A percentile compares a stretch with the other conserved stretches of the same genome.
These are phyloP conservation scores for Umimayanthus chanpuru DNA, from an alignment of 92 coral and sea anemone species.

Conservation along the genomic window DNA sequence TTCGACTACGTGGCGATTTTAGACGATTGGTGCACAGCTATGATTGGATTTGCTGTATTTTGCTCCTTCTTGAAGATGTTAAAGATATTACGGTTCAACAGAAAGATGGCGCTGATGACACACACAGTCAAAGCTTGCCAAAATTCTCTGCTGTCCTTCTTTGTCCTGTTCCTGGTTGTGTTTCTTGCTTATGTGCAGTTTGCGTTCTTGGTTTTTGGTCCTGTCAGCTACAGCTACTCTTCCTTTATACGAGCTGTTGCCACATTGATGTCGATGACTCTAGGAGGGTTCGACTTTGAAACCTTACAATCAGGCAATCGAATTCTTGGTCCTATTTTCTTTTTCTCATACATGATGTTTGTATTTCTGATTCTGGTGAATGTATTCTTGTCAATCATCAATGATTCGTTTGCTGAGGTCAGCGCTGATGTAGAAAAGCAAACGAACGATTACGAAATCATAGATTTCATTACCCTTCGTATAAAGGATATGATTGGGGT, in stretches of 20 bases:
- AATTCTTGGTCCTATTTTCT: constrained; percentile 71
- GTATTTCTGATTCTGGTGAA: constrained; percentile 79
- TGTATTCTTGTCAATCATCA: constrained; percentile 80
- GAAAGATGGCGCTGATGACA: constrained; percentile 74
- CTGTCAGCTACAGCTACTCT: constrained; percentile 58
- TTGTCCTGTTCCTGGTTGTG: constrained; percentile 68
- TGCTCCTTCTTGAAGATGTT: constrained; percentile 73
- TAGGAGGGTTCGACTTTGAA: constrained; percentile 82
- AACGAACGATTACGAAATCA: constrained; percentile 78
- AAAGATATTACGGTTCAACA: constrained; percentile 82
- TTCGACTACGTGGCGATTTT: constrained; percentile 79
- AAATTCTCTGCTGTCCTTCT: constrained; percentile 68
- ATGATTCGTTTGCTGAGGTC: constrained; percentile 78
- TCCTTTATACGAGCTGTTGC: constrained; percentile 64
- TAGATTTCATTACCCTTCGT: constrained; percentile 72
- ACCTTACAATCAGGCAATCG: constrained; percentile 66
- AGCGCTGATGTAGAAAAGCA: constrained; percentile 69
- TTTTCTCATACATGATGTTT: constrained; percentile 77
- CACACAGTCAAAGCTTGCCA: constrained; percentile 71
- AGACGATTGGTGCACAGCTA: constrained; percentile 69
- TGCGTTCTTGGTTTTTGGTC: constrained; percentile 74
- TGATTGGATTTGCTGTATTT: constrained; percentile 76
- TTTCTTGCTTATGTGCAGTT: constrained; percentile 77
- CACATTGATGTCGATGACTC: constrained; percentile 73
- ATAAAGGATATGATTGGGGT: constrained; percentile 64